Base-by-base conservation (phyloP, 1,140 invertebrate genomes). In the Apis florea region DNA sequence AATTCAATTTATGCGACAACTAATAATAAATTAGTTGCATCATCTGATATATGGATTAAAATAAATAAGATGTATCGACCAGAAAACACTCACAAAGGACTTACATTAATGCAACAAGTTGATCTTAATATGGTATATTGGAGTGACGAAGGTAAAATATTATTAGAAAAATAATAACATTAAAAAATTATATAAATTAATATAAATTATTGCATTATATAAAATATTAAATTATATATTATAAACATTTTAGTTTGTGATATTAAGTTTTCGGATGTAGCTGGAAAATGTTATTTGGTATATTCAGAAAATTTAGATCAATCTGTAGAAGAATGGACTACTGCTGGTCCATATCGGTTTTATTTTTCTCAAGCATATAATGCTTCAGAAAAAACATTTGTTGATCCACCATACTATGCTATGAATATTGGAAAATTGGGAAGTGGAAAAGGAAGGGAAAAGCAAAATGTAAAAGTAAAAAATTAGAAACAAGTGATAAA, bases 101-200 rank as follows among this genome's bases (percentile, higher is more conserved):
- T 89, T 1, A 83, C 91, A 21, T 90, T 94, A 61, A 94, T 94
- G 2, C 94, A 95, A 82, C 95, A 96, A 74, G 92, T 95, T 70
- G 96, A 98, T 92, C 90, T 97, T 5, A 97, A 97, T 91, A 91
- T 96, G 56, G 89, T 98, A 0, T 98, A 96, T 91, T 97, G 96
- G 96, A 96, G 95, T 80, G 94, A 96, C 31, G 96, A 97, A 95
- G 95, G 96, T 94, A 93, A 92, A 64, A 69, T 69, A 67, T 73
- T 66, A 72, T 59, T 31, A 26, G 53, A 69, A 69, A 75, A 8
- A 15, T 70, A 67, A 24, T 64, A 40, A 63, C 1, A 59, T 81
- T 79, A 19, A 64, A 70, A 69, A 58, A 63, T 71, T 40, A 40
- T 31, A 40, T 17, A n/a, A 49, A 6, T 72, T 49, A 74, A 71